Percentiles rank a stretch among this genome's conserved stretches.
These are phyloP conservation scores for Channallabes apus DNA, from an alignment of 2,797 vertebrate species.

Conservation along the genomic window DNA sequence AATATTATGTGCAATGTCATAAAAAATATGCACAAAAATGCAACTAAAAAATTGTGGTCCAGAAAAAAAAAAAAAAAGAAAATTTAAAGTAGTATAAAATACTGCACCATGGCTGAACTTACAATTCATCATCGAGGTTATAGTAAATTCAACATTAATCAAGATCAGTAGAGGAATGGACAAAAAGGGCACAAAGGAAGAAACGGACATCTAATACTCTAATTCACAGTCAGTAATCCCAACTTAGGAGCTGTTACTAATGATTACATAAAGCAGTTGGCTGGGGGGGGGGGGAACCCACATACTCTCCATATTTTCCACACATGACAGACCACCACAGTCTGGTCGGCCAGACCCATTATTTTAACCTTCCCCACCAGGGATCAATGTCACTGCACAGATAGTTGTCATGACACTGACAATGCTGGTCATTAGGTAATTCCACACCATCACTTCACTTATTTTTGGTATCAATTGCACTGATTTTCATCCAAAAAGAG, in stretches of 20 bases:
- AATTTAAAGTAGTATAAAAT: slow-evolving; percentile 52
- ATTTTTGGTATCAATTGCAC: slow-evolving; percentile 43
- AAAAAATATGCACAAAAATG: slow-evolving; percentile 32
- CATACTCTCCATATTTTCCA: neutral
- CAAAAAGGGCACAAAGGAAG: slow-evolving; percentile 18
- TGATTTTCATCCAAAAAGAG: neutral
- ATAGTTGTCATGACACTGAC: neutral
- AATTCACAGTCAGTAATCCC: slow-evolving; percentile 63
- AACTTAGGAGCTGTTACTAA: slow-evolving; percentile 46
- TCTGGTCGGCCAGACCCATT: neutral
- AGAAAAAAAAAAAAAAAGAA: slow-evolving; percentile 35
- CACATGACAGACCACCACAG: neutral
- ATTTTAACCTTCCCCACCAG: neutral
- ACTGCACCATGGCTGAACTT: slow-evolving; percentile 56
- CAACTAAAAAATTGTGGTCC: slow-evolving; percentile 50
- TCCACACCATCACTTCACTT: neutral
- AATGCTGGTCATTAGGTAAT: slow-evolving; percentile 29
- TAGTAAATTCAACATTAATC: slow-evolving; percentile 51
- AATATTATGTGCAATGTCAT: slow-evolving; percentile 56
- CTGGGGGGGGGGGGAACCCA: too few relatives aligned
- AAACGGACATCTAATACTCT: slow-evolving; percentile 47
- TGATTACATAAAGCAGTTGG: slow-evolving; percentile 38
- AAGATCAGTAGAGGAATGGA: slow-evolving; percentile 53
- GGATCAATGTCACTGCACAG: slow-evolving; percentile 11
- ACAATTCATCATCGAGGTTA: slow-evolving; percentile 31